These are phyloP conservation scores for Sapayoa aenigma DNA, from an alignment of 2,113 vertebrate genomes.

Conservation along the genomic window DNA sequence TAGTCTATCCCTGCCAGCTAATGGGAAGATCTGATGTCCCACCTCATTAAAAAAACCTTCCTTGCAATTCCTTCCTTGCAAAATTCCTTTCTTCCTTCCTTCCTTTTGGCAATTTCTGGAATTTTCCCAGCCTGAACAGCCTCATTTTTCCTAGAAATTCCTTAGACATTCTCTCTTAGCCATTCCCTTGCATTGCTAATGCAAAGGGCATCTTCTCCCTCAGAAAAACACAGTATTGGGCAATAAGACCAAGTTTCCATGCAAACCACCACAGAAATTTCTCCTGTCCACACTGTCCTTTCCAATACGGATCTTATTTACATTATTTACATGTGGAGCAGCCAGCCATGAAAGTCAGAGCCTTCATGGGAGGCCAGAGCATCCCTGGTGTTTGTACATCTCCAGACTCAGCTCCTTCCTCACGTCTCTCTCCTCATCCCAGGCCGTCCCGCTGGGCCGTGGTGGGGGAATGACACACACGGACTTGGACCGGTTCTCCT, in stretches of 20 bases:
- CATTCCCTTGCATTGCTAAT: not conserved
- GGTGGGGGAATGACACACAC: not conserved
- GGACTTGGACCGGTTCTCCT: not conserved
- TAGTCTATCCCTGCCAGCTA: not conserved
- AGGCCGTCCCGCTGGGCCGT: fast-evolving
- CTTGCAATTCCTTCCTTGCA: not conserved
- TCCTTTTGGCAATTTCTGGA: not conserved
- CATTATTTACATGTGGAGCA: not conserved
- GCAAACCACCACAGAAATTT: not conserved
- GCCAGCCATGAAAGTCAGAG: not conserved
- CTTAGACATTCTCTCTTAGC: not conserved
- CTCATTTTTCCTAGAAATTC: not conserved
- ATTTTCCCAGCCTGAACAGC: not conserved
- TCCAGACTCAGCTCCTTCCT: not conserved
- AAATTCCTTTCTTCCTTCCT: too few relatives aligned
- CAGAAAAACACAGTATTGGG: not conserved
- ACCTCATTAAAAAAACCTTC: not conserved
- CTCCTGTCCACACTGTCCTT: not conserved
- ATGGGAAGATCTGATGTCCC: not conserved
- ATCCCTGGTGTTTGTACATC: not conserved
- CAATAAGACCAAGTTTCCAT: fast-evolving
- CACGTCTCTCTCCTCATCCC: not conserved
- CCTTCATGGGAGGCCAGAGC: not conserved
- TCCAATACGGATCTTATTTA: not conserved
- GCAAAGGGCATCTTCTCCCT: not conserved